These are phyloP conservation scores for Onychomys torridus DNA, from an alignment of 2,797 vertebrate species.

Conservation along the genomic window DNA sequence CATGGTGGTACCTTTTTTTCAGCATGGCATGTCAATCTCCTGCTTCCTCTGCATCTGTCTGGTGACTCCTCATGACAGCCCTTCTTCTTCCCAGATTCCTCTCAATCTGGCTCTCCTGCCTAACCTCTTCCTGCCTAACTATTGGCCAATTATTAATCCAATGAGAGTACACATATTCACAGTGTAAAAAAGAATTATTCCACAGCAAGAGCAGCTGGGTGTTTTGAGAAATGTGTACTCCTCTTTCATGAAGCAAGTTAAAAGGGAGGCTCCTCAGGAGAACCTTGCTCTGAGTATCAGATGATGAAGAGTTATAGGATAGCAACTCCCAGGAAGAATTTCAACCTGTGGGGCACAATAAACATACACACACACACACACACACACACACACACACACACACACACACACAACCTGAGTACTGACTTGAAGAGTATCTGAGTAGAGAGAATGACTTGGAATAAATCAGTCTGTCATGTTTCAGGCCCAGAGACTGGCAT, in stretches of 20 bases:
- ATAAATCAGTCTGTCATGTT: not conserved
- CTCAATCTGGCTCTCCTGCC: too few relatives aligned
- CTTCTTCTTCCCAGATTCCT: too few relatives aligned
- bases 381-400: not conserved
- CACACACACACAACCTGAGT: not conserved
- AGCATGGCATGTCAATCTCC: too few relatives aligned
- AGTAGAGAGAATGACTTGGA: not conserved
- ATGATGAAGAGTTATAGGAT: not conserved
- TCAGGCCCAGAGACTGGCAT: not conserved
- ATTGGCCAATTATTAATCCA: too few relatives aligned
- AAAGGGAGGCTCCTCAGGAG: not conserved
- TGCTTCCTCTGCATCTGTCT: too few relatives aligned
- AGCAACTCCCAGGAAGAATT: not conserved
- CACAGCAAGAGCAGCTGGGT: not conserved
- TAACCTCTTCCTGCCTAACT: too few relatives aligned
- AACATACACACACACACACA: not conserved
- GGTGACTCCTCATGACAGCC: too few relatives aligned
- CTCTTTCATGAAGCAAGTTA: not conserved
- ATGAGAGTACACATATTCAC: too few relatives aligned
- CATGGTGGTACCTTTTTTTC: too few relatives aligned
- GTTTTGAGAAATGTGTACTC: slow-evolving; percentile 10
- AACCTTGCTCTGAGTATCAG: not conserved
- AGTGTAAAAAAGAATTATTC: too few relatives aligned
- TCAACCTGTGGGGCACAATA: not conserved
- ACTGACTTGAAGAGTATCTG: slow-evolving; percentile 8